Base-by-base conservation (phyloP, 2,888 invertebrate species). In the Apodemia hepburni region DNA sequence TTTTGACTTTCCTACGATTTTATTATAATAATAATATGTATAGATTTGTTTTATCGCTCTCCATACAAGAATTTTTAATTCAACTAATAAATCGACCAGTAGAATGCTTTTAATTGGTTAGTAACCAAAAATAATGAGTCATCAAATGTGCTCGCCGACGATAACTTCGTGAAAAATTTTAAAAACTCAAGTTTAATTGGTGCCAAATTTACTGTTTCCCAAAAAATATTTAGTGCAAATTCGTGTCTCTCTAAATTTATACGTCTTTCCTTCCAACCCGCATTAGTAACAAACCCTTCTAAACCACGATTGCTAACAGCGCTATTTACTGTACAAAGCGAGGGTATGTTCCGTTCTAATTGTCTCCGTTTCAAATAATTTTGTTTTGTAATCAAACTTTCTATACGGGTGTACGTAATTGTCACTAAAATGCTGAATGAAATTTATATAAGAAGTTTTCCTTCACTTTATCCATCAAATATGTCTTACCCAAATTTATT, bases 231-330 rank as follows among this genome's bases (percentile, higher is more conserved):
- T 33, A 38, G 38, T 38, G 12, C 1, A 38, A 42, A 15, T 35
- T 38, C 42, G 15, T 15, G 42, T 42, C 42, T 42, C 4, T 42
- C 5, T 15, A 0, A 42, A 42, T 42, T 42, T 15, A 42, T 42
- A 49, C 8, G 8, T 49, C 42, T 18, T 49, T 49, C 18, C 49
- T 18, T 11, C 54, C 5, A 15, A 54, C 54, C 54, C 54, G 54
- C 54, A 54, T 54, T 22, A 22, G 12, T 12, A 18, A 49, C 9
- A 49, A 18, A 17, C 27, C 27, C 22, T 22, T 42, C 59, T 42
- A 59, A 27, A 38, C 62, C 62, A 54, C 38, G 11, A 62, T 59
- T 22, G 42, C 62, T 59, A 62, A 62, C 59, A 59, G 12, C 18
- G 54, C 59, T 62, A 59, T 47, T 62, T 15, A 42, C 42, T 54